Evolutionary conservation across 2,113 vertebrate genomes (phyloP).

Genomic region (Platycercus adscitus): DNA sequence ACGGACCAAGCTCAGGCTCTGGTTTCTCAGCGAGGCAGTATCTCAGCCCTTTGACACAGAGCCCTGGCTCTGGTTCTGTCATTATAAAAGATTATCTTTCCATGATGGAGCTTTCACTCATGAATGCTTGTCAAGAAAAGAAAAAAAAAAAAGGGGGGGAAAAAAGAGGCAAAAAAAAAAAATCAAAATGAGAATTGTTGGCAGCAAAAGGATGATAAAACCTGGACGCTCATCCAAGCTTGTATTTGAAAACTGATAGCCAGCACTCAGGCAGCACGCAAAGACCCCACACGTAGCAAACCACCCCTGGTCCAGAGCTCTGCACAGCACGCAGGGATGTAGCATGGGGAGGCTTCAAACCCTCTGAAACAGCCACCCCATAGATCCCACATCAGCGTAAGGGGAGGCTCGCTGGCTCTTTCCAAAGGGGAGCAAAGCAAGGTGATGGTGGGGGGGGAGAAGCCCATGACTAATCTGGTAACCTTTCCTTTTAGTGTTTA

Average conservation of each 20-base stretch:
- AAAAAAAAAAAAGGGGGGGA: accelerated
- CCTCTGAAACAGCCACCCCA: background rate
- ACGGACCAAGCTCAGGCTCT: accelerated
- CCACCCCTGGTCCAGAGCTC: background rate
- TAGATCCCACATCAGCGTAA: accelerated
- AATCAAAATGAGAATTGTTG: conserved; percentile 50
- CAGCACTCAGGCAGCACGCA: conserved; percentile 16
- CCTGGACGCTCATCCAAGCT: conserved; percentile 62
- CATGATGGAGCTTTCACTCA: conserved; percentile 36
- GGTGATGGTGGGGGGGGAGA: background rate
- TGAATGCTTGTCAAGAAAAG: conserved; percentile 5
- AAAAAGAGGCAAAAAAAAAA: accelerated
- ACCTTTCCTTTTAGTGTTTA: conserved; percentile 82
- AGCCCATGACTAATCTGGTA: conserved; percentile 78
- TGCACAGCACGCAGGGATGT: background rate
- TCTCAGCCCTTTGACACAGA: background rate
- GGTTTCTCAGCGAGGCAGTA: background rate
- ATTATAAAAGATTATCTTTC: conserved; percentile 55
- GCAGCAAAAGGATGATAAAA: conserved; percentile 65
- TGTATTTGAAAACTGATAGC: conserved; percentile 58
- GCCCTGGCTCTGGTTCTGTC: conserved; percentile 39
- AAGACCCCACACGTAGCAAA: conserved; percentile 41
- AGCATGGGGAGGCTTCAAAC: accelerated
- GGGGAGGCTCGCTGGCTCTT: background rate
- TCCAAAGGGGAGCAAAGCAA: conserved; percentile 36